phyloP scores from a whole-genome alignment of 2,797 vertebrate genomes.

The Clangula hyemalis region DNA sequence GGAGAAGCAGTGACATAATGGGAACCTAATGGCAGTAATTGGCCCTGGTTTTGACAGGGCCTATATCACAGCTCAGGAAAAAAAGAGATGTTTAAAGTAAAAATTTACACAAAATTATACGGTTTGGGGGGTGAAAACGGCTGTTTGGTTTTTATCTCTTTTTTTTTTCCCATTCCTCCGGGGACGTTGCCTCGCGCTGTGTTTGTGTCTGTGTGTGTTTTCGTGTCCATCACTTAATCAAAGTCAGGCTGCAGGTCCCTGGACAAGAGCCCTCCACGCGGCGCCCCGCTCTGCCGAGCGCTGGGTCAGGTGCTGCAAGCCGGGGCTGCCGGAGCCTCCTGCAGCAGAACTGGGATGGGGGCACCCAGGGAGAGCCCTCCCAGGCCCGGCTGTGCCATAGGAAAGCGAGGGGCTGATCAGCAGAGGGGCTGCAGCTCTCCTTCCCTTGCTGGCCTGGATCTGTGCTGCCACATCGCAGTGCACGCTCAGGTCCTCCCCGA shows the following conservation, averaged over 20 bases:
- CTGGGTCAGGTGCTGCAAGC: constrained; percentile 37
- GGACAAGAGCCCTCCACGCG: neutral
- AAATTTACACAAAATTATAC: constrained; percentile 99
- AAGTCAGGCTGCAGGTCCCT: constrained; percentile 60
- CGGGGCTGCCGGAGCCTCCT: neutral
- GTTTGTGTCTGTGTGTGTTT: constrained; percentile 60
- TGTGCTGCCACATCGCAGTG: neutral
- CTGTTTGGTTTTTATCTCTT: constrained; percentile 86
- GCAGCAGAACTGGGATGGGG: neutral
- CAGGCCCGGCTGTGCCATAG: neutral
- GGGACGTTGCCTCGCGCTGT: constrained; percentile 58
- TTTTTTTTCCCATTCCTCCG: constrained; percentile 74
- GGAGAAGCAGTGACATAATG: constrained; percentile 97
- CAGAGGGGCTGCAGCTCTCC: neutral
- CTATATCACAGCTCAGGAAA: constrained; percentile 96
- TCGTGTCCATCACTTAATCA: constrained; percentile 71
- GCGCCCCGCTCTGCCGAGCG: constrained; percentile 4
- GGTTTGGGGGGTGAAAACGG: constrained; percentile 87
- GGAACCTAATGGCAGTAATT: constrained; percentile 99
- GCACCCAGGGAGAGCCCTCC: neutral
- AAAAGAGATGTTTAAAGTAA: constrained; percentile 92
- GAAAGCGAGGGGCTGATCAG: neutral
- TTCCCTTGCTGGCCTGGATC: neutral
- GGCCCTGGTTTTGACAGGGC: constrained; percentile 97
- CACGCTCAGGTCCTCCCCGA: neutral